These are phyloP conservation scores for Butorides virescens DNA, from an alignment of 2,113 vertebrate species.

Conservation along the genomic window DNA sequence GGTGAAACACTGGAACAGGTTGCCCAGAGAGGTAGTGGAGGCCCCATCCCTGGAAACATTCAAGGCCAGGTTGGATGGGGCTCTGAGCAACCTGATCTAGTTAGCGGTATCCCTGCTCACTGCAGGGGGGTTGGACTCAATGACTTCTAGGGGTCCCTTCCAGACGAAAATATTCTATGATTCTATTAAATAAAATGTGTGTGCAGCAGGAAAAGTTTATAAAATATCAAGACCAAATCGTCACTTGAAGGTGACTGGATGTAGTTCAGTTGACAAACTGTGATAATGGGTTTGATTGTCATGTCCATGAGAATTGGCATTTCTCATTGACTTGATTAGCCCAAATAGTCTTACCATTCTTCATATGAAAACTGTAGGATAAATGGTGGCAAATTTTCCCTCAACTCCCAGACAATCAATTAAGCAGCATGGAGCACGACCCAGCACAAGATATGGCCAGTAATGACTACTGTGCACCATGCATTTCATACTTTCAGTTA, in stretches of 20 bases:
- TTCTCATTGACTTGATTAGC: background rate
- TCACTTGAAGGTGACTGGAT: background rate
- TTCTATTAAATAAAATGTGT: background rate
- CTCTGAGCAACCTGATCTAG: no score
- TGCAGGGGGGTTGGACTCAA: no score
- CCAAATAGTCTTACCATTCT: background rate
- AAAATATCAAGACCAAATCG: background rate
- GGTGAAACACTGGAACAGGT: no score
- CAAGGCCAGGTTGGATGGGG: no score
- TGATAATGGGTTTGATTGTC: background rate
- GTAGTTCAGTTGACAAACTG: background rate
- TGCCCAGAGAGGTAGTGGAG: no score
- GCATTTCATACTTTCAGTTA: background rate
- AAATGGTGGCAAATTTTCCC: background rate
- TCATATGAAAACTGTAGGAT: background rate
- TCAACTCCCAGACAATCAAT: background rate
- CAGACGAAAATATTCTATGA: no score
- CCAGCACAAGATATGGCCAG: background rate
- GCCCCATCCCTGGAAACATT: no score
- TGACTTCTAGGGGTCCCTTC: no score
- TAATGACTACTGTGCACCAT: background rate
- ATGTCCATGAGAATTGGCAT: background rate
- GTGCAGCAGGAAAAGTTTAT: background rate
- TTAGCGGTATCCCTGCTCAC: no score
- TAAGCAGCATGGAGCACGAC: background rate